These are phyloP conservation scores for Tipula helvola DNA, from an alignment of 2,888 invertebrate species.

Conservation along the genomic window DNA sequence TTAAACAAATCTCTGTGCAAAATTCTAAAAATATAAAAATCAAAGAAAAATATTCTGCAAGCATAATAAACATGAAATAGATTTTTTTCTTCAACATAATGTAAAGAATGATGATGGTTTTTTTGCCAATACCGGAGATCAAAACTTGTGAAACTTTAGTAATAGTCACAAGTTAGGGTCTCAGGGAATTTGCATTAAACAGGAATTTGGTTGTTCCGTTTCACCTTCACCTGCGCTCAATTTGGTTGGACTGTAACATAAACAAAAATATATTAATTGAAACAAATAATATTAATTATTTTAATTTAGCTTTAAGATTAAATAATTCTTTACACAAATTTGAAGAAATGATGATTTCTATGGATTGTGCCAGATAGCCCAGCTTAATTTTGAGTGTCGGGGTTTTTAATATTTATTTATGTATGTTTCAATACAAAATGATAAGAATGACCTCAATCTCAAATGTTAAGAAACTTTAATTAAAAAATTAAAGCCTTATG, in stretches of 20 bases:
- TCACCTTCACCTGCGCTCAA: not conserved
- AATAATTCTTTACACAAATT: too few species aligned
- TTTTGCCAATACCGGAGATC: slow-evolving; percentile 39
- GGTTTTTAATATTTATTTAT: too few species aligned
- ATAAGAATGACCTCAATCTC: too few species aligned
- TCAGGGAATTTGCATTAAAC: slow-evolving; percentile 35
- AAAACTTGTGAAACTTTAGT: slow-evolving; percentile 39
- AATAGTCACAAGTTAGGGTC: slow-evolving; percentile 40
- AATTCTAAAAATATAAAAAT: not conserved
- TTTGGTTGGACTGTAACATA: not conserved
- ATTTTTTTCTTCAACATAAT: not conserved
- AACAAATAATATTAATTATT: too few species aligned
- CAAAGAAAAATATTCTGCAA: not conserved
- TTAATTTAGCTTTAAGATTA: too few species aligned
- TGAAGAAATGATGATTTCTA: too few species aligned
- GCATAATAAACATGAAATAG: not conserved
- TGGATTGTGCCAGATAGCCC: too few species aligned
- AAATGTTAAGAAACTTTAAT: too few species aligned
- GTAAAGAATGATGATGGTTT: slow-evolving; percentile 6
- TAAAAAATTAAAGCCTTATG: too few species aligned
- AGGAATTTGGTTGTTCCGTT: not conserved
- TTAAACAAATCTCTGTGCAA: not conserved
- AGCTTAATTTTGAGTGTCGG: too few species aligned
- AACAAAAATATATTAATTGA: not conserved
- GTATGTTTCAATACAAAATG: too few species aligned